Conservation (phyloP, 2,113 vertebrate genomes). For the Hippoglossus stenolepis region DNA sequence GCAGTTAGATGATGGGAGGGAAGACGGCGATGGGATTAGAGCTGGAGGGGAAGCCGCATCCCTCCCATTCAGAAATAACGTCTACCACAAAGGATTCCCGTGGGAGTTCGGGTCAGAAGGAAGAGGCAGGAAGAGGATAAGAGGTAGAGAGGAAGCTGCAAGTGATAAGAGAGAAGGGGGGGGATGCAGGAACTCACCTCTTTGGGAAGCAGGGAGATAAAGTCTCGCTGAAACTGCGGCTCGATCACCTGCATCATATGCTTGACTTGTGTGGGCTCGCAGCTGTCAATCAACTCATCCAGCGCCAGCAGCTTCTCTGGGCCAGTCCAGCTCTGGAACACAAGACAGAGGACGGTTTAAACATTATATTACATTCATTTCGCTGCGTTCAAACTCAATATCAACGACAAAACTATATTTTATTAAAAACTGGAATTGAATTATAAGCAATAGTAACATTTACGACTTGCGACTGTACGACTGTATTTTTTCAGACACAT, state of each 20-base stretch:
- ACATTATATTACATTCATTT: too few relatives aligned
- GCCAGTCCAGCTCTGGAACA: slow-evolving; percentile 84
- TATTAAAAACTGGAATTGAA: too few relatives aligned
- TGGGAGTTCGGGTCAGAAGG: slow-evolving; percentile 21
- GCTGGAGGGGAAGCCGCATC: slow-evolving; percentile 14
- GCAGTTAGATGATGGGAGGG: slow-evolving; percentile 23
- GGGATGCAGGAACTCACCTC: slow-evolving; percentile 86
- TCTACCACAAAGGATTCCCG: neutral
- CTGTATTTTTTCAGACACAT: too few relatives aligned
- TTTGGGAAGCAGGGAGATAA: slow-evolving; percentile 99
- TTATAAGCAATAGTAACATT: too few relatives aligned
- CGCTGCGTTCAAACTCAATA: too few relatives aligned
- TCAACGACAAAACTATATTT: too few relatives aligned
- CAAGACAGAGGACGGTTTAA: neutral
- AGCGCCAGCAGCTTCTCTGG: slow-evolving; percentile 98
- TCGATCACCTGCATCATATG: slow-evolving; percentile 99
- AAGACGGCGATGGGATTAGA: slow-evolving; percentile 13
- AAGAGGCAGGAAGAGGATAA: neutral
- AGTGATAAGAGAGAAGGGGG: neutral
- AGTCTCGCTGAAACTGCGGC: slow-evolving; percentile 99
- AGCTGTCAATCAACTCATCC: slow-evolving; percentile 99
- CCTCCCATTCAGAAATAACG: slow-evolving; percentile 16
- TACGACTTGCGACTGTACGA: too few relatives aligned
- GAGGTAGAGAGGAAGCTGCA: neutral
- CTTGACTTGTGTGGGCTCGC: slow-evolving; percentile 99